Percentiles rank a stretch among this genome's conserved stretches.
Conservation (phyloP, 2,797 vertebrate species). For the Scomberomorus guttatus region DNA sequence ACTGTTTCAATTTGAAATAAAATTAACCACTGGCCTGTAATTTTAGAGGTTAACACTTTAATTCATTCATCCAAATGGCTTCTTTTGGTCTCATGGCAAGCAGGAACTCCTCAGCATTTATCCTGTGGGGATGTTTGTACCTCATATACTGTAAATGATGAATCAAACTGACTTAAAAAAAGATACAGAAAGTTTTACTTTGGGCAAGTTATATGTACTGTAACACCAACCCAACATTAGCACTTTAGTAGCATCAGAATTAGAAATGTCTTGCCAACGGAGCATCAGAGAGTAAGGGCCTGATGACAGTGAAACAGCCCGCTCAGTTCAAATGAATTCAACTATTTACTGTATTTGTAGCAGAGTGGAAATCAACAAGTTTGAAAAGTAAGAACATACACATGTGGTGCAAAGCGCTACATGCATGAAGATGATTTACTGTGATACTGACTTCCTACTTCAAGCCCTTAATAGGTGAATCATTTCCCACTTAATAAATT, state of each 20-base stretch:
- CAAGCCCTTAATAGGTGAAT: background rate
- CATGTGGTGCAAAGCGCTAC: background rate
- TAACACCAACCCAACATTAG: constrained; percentile 19
- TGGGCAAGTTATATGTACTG: constrained; percentile 13
- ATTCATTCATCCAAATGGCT: constrained; percentile 8
- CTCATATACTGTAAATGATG: constrained; percentile 24
- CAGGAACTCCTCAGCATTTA: constrained; percentile 16
- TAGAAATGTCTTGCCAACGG: constrained; percentile 5
- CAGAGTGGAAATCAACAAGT: constrained; percentile 27
- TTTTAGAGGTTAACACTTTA: constrained; percentile 23
- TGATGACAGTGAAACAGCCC: constrained; percentile 48
- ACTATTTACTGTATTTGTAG: constrained; percentile 21
- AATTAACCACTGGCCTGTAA: constrained; percentile 1
- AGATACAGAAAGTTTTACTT: constrained; percentile 17
- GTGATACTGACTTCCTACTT: background rate
- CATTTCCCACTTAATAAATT: background rate
- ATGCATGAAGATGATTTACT: background rate
- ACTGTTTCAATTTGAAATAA: constrained; percentile 26
- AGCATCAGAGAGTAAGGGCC: constrained; percentile 31
- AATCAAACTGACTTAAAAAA: constrained; percentile 24
- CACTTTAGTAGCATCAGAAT: constrained; percentile 22
- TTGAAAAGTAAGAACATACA: background rate
- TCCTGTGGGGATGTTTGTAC: constrained; percentile 11
- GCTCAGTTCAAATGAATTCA: constrained; percentile 53
- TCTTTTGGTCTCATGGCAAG: constrained; percentile 16